These are phyloP conservation scores for Caenorhabditis remanei DNA, from an alignment of 1,140 invertebrate genomes.

Conservation along the genomic window DNA sequence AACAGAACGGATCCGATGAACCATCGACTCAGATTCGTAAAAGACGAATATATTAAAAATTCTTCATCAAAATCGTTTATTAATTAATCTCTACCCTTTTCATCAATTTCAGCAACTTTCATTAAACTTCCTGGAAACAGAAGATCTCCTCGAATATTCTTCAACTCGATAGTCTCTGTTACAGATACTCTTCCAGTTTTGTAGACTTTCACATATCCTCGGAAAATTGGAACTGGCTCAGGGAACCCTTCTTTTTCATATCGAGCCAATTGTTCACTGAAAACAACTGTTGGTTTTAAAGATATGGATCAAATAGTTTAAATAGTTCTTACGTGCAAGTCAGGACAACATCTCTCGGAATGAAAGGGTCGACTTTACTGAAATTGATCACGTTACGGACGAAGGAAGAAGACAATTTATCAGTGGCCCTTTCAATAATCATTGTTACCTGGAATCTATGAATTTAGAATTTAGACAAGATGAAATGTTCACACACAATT, in stretches of 20 bases:
- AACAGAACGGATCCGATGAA: too few species aligned
- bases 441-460: background rate
- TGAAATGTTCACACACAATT: background rate
- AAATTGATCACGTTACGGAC: too few species aligned
- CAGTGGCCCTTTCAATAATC: constrained; percentile 1
- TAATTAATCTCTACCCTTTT: too few species aligned
- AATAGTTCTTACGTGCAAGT: too few species aligned
- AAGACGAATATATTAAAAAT: too few species aligned
- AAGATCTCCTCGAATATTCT: background rate
- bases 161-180: background rate
- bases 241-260: background rate
- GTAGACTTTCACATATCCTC: constrained; percentile 7
- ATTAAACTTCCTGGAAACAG: background rate
- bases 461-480: background rate
- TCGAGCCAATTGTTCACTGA: background rate
- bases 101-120: background rate
- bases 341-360: too few species aligned
- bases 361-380: too few species aligned
- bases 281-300: background rate
- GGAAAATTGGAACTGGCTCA: background rate
- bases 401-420: background rate
- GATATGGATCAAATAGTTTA: too few species aligned
- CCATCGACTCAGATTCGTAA: too few species aligned
- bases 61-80: too few species aligned
- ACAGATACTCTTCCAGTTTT: background rate